These are phyloP conservation scores for Cynocephalus volans DNA, from an alignment of 2,113 vertebrate genomes.

Conservation along the genomic window DNA sequence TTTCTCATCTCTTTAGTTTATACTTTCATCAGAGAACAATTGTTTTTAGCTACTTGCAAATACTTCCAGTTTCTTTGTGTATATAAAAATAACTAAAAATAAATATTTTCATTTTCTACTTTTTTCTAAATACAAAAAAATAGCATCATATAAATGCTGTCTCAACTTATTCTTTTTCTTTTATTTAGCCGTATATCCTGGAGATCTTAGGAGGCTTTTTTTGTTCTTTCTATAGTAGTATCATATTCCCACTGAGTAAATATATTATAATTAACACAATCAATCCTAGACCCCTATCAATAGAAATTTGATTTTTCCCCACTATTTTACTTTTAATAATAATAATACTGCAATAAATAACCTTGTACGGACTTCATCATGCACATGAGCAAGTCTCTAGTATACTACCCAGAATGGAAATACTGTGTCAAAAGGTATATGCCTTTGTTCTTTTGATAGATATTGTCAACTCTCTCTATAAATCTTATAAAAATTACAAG, in stretches of 20 bases:
- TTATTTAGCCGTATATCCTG: not conserved
- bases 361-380: not conserved
- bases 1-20: not conserved
- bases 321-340: slow-evolving; percentile 17
- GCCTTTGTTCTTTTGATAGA: not conserved
- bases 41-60: not conserved
- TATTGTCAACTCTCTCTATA: not conserved
- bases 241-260: not conserved
- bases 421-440: not conserved
- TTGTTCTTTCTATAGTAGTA: not conserved
- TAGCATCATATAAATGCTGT: not conserved
- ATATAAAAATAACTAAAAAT: not conserved
- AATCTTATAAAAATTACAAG: slow-evolving; percentile 30
- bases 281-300: not conserved
- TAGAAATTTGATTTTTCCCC: not conserved
- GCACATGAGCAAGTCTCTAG: not conserved
- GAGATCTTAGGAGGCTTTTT: not conserved
- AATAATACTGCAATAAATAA: not conserved
- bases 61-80: not conserved
- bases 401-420: not conserved
- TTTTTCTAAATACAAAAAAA: not conserved
- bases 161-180: not conserved
- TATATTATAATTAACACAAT: not conserved
- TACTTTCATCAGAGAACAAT: not conserved
- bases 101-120: not conserved